phyloP scores from a whole-genome alignment of 2,797 vertebrate species.

The Premnoplex brunnescens region DNA sequence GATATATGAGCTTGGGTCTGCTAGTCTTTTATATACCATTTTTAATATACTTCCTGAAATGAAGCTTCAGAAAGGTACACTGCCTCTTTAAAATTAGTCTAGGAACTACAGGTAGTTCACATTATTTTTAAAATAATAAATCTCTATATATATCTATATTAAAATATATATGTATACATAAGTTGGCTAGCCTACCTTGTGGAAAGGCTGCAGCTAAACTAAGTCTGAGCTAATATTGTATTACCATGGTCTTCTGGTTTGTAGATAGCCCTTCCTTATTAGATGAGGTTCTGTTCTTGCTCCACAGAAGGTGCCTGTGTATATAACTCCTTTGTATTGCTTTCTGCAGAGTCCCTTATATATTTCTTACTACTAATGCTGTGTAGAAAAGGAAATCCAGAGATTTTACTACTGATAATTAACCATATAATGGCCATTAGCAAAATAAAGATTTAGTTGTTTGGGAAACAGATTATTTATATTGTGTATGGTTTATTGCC shows the following conservation, averaged over 20 bases:
- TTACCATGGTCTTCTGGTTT: conserved; percentile 63
- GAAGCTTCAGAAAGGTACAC: conserved; percentile 70
- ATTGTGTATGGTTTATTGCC: conserved; percentile 77
- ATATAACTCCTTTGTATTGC: conserved; percentile 61
- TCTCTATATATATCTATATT: conserved; percentile 69
- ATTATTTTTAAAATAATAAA: conserved; percentile 72
- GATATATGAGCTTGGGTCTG: conserved; percentile 29
- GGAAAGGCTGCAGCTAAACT: conserved; percentile 55
- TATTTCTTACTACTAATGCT: conserved; percentile 68
- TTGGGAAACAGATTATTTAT: conserved; percentile 75
- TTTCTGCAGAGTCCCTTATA: conserved; percentile 67
- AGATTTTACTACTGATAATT: conserved; percentile 75
- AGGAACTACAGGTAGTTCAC: conserved; percentile 73
- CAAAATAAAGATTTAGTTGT: conserved; percentile 71
- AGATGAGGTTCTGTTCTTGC: conserved; percentile 55
- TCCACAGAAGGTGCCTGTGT: conserved; percentile 61
- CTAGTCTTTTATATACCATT: conserved; percentile 64
- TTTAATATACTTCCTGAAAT: conserved; percentile 72
- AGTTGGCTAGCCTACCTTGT: conserved; percentile 51
- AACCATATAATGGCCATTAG: conserved; percentile 66
- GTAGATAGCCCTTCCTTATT: conserved; percentile 65
- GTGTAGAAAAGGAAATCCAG: conserved; percentile 70
- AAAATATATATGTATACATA: conserved; percentile 67
- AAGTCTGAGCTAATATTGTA: conserved; percentile 68
- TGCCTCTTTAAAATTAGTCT: conserved; percentile 73